A percentile compares a stretch with the other conserved stretches of the same genome.
phyloP scores from a whole-genome alignment of 2,888 invertebrate species.

The Hecatera dysodea region DNA sequence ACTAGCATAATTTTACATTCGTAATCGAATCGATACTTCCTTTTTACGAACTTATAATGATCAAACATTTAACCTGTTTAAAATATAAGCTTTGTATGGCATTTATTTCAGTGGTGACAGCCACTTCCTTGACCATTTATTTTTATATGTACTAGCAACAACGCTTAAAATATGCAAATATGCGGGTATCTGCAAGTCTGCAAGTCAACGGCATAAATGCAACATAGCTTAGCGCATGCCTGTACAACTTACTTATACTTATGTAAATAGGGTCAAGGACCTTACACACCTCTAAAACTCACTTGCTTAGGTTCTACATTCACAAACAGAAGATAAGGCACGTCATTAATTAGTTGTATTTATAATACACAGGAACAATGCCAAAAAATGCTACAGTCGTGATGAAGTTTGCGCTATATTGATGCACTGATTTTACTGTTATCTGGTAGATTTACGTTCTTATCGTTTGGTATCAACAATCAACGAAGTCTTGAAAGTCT shows the following conservation, averaged over 20 bases:
- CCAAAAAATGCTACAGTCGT: neutral
- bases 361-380: constrained; percentile 19
- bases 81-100: neutral
- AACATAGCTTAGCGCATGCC: neutral
- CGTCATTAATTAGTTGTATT: constrained; percentile 33
- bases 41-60: no score
- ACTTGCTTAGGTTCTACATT: neutral
- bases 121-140: neutral
- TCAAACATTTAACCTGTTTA: no score
- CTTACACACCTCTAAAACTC: neutral
- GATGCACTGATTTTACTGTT: neutral
- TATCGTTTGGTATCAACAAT: neutral
- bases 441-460: no score
- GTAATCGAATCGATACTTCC: neutral
- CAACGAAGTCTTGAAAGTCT: no score
- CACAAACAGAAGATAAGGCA: constrained; percentile 45
- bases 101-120: neutral
- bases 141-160: neutral
- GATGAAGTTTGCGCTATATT: neutral
- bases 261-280: constrained; percentile 4
- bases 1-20: no score
- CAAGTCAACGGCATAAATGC: neutral
- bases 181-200: no score
- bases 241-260: neutral
- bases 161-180: neutral